phyloP scores from a whole-genome alignment of 2,888 invertebrate genomes.

The Hyppa rectilinea region DNA sequence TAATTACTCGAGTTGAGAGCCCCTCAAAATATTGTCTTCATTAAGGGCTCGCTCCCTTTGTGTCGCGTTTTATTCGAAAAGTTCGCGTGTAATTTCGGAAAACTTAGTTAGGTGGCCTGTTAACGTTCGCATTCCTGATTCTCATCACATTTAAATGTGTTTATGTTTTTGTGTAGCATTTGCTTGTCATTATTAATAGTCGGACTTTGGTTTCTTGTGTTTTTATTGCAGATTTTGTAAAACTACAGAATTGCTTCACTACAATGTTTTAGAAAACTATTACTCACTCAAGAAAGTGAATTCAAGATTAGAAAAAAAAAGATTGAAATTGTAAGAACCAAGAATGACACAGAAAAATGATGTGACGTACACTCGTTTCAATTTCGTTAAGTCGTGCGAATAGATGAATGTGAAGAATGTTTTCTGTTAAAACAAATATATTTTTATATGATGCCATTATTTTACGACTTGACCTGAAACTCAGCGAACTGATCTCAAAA shows the following conservation, averaged over 20 bases:
- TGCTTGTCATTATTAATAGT: slow-evolving; percentile 11
- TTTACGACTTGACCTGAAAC: slow-evolving; percentile 21
- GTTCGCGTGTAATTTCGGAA: slow-evolving; percentile 83
- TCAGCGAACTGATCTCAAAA: slow-evolving; percentile 27
- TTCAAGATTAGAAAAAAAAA: neutral
- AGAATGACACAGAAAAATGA: neutral
- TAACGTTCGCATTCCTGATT: slow-evolving; percentile 80
- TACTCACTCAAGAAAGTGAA: neutral
- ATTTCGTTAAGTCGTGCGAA: slow-evolving; percentile 15
- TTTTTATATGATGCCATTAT: slow-evolving; percentile 32
- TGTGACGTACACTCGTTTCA: neutral
- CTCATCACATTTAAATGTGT: slow-evolving; percentile 67
- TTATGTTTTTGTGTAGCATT: slow-evolving; percentile 48
- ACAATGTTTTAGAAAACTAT: neutral
- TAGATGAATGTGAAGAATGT: slow-evolving; percentile 24
- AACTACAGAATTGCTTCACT: neutral
- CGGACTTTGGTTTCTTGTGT: neutral
- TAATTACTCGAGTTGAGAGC: slow-evolving; percentile 83
- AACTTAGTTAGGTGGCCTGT: slow-evolving; percentile 83
- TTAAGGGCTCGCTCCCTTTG: slow-evolving; percentile 84
- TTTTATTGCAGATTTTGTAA: neutral
- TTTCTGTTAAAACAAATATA: slow-evolving; percentile 32
- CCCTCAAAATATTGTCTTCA: slow-evolving; percentile 88
- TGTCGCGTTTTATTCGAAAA: slow-evolving; percentile 88
- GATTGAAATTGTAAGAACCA: neutral